phyloP scores from a whole-genome alignment of 2,113 vertebrate species.

The Microcebus murinus region DNA sequence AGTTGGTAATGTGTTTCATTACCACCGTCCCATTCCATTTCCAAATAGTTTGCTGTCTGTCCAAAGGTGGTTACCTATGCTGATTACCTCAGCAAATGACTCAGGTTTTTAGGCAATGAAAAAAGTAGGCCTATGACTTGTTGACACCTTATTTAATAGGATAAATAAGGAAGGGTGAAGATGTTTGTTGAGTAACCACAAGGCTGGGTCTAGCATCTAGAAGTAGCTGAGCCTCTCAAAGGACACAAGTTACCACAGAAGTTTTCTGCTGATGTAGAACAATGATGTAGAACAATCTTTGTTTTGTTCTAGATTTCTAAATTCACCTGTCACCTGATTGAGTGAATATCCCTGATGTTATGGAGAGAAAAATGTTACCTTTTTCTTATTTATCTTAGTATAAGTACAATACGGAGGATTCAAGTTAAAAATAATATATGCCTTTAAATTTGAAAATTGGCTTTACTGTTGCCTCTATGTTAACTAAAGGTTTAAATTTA shows the following conservation, averaged over 20 bases:
- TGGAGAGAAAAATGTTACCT: neutral
- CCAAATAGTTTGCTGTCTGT: neutral
- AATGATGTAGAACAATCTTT: neutral
- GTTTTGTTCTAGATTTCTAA: neutral
- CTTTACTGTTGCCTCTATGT: neutral
- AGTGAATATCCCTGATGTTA: neutral
- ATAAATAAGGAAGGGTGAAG: neutral
- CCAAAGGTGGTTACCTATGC: neutral
- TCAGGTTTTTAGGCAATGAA: conserved; percentile 9
- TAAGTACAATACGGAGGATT: conserved; percentile 22
- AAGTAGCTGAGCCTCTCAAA: neutral
- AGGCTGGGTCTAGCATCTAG: neutral
- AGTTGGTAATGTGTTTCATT: neutral
- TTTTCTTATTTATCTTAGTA: neutral
- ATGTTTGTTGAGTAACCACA: neutral
- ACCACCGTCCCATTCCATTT: neutral
- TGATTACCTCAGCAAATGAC: conserved; percentile 29
- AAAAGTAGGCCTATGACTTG: neutral
- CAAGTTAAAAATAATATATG: conserved; percentile 5
- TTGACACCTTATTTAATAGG: neutral
- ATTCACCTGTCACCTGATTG: neutral
- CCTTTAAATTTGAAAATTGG: conserved; percentile 19
- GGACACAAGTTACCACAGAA: neutral
- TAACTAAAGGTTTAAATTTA: neutral
- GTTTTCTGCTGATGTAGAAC: neutral